phyloP scores from a whole-genome alignment of 1,140 invertebrate species.

The Formica exsecta region DNA sequence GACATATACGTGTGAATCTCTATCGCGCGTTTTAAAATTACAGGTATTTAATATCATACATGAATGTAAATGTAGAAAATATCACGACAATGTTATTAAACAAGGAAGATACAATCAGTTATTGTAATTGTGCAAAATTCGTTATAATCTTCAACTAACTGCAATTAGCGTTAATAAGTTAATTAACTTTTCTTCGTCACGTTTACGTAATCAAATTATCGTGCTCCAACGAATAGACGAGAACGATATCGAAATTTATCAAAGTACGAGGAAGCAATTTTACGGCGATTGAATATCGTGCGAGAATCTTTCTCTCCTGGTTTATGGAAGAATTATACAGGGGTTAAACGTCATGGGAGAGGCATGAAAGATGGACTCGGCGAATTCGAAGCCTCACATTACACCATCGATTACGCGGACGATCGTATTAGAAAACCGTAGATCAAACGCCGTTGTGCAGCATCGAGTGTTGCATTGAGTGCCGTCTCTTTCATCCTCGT shows the following conservation, averaged over 20 bases:
- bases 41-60: background rate
- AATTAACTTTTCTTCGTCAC: slow-evolving; percentile 11
- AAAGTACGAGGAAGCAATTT: slow-evolving; percentile 11
- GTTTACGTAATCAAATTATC: slow-evolving; percentile 2
- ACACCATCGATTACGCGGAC: slow-evolving; percentile 45
- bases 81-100: background rate
- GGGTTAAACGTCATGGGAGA: slow-evolving; percentile 38
- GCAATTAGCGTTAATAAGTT: background rate
- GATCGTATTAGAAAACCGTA: slow-evolving; percentile 38
- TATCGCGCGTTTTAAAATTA: slow-evolving; percentile 26
- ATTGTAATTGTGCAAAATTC: slow-evolving; percentile 1
- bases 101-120: background rate
- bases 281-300: slow-evolving; percentile 17
- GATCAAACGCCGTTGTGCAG: slow-evolving; percentile 18
- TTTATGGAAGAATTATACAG: slow-evolving; percentile 40
- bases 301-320: background rate
- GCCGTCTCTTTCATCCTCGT: background rate
- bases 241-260: slow-evolving; percentile 16
- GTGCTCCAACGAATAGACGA: background rate
- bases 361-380: slow-evolving; percentile 11
- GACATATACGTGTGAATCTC: background rate
- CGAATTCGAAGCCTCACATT: slow-evolving; percentile 29
- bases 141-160: slow-evolving; percentile 10
- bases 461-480: background rate
- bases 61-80: slow-evolving; percentile 8